phyloP scores from a whole-genome alignment of 2,797 vertebrate species.

The Monodelphis domestica region DNA sequence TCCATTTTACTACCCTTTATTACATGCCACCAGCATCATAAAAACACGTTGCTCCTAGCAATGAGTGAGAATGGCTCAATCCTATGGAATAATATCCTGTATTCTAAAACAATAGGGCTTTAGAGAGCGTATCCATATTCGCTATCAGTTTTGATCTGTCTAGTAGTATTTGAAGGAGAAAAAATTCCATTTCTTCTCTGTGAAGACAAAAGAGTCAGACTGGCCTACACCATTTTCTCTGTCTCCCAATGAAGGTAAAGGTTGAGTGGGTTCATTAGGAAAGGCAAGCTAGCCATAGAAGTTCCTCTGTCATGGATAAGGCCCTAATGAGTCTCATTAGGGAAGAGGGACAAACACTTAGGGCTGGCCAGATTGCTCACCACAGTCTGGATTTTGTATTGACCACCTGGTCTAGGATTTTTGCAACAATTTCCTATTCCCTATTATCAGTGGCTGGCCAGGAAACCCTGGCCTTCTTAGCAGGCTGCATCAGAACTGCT shows the following conservation, averaged over 20 bases:
- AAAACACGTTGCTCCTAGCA: slow-evolving; percentile 8
- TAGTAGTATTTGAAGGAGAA: slow-evolving; percentile 31
- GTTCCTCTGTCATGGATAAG: slow-evolving; percentile 32
- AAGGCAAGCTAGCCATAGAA: slow-evolving; percentile 9
- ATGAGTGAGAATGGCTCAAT: neutral
- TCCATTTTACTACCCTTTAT: neutral
- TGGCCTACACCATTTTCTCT: slow-evolving; percentile 14
- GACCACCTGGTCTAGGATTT: slow-evolving; percentile 42
- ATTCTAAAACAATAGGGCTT: neutral
- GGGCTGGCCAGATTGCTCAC: slow-evolving; percentile 48
- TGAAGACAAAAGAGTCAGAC: slow-evolving; percentile 14
- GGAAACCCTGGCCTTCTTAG: slow-evolving; percentile 23
- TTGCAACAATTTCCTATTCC: slow-evolving; percentile 47
- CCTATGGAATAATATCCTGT: neutral
- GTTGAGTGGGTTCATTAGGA: slow-evolving; percentile 29
- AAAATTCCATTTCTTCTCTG: slow-evolving; percentile 11
- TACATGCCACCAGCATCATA: neutral
- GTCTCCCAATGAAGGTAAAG: slow-evolving; percentile 13
- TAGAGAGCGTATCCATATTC: neutral
- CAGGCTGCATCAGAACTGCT: slow-evolving; percentile 24
- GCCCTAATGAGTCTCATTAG: slow-evolving; percentile 44
- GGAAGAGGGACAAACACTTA: slow-evolving; percentile 32
- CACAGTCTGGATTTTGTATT: slow-evolving; percentile 42
- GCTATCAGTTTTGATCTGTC: neutral
- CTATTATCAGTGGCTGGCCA: neutral